These are phyloP conservation scores for Agrenia bidenticulata DNA, from an alignment of 2,888 invertebrate genomes.

Conservation along the genomic window DNA sequence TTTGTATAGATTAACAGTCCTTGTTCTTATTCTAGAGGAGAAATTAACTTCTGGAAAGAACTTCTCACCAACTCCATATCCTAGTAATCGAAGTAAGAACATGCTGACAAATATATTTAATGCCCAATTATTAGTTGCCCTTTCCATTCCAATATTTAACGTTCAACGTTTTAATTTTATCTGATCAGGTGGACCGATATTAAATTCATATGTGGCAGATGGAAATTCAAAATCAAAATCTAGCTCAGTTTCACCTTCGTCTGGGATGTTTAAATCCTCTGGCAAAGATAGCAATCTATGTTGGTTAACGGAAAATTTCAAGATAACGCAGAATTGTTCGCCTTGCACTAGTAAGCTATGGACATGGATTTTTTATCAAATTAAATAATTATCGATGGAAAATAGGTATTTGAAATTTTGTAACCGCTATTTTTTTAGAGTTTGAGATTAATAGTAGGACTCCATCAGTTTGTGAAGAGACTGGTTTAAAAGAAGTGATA, in stretches of 20 bases:
- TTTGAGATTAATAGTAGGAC: conserved; percentile 81
- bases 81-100: conserved; percentile 26
- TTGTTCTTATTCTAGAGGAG: conserved; percentile 74
- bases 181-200: too few relatives aligned
- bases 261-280: too few relatives aligned
- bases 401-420: background rate
- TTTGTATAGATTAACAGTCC: conserved; percentile 71
- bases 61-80: conserved; percentile 32
- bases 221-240: too few relatives aligned
- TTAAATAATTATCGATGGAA: too few relatives aligned
- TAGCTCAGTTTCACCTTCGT: background rate
- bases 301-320: background rate
- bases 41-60: conserved; percentile 35
- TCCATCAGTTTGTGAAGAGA: conserved; percentile 77
- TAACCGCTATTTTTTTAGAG: conserved; percentile 57
- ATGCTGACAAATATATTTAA: too few relatives aligned
- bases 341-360: too few relatives aligned
- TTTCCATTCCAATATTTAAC: too few relatives aligned
- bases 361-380: conserved; percentile 10
- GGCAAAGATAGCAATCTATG: background rate
- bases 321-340: background rate
- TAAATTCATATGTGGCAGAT: too few relatives aligned
- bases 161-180: too few relatives aligned
- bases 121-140: too few relatives aligned
- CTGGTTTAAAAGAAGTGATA: conserved; percentile 79